Evolutionary conservation across 2,888 invertebrate species (phyloP).

Genomic region (Plagodis dolabraria): DNA sequence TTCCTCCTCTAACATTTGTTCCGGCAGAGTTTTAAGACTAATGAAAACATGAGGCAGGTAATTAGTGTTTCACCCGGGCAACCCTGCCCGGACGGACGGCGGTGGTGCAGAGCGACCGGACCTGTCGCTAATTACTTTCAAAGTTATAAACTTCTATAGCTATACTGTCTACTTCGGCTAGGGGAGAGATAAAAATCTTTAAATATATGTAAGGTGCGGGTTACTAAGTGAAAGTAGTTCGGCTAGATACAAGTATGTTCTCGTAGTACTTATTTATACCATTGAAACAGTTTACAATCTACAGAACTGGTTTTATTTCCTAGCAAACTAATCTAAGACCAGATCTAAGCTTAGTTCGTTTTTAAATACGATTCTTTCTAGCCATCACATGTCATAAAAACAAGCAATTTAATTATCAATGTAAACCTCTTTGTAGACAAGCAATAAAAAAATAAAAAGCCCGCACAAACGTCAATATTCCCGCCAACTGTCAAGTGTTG

Average conservation of each 20-base stretch:
- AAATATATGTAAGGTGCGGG: not conserved
- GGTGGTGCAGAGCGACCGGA: slow-evolving; percentile 12
- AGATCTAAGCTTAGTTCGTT: too few relatives aligned
- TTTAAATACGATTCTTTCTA: too few relatives aligned
- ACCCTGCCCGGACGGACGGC: slow-evolving; percentile 9
- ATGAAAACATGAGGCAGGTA: not conserved
- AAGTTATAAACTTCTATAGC: not conserved
- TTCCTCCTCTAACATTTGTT: not conserved
- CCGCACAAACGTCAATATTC: slow-evolving; percentile 30
- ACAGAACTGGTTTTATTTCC: too few relatives aligned
- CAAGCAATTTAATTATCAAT: not conserved
- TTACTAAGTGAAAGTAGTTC: too few relatives aligned
- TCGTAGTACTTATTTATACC: too few relatives aligned
- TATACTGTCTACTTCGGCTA: not conserved
- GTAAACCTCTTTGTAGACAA: slow-evolving; percentile 13
- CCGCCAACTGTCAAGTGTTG: slow-evolving; percentile 37
- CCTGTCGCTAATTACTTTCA: slow-evolving; percentile 27
- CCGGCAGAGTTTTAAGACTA: not conserved
- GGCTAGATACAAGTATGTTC: too few relatives aligned
- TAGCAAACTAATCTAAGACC: too few relatives aligned
- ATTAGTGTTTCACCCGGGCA: slow-evolving; percentile 11
- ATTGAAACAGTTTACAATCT: too few relatives aligned
- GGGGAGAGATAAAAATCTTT: not conserved
- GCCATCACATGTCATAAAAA: not conserved
- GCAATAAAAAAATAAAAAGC: slow-evolving; percentile 29